Evolutionary conservation across 2,113 vertebrate genomes (phyloP).

Genomic region (Chelonoidis abingdonii): DNA sequence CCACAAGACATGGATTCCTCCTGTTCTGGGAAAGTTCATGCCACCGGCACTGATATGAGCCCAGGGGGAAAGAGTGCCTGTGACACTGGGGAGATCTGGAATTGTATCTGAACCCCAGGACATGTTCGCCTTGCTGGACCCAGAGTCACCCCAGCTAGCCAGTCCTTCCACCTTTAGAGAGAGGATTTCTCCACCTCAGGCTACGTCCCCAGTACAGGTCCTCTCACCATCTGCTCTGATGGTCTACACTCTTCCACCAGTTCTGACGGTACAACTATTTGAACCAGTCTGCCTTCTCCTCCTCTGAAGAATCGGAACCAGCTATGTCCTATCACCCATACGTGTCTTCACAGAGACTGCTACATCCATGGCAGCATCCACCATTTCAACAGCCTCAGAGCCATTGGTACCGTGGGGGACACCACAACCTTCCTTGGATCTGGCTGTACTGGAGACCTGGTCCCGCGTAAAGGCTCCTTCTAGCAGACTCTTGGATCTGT

Average conservation of each 20-base stretch:
- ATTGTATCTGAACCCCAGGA: neutral
- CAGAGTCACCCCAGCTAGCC: neutral
- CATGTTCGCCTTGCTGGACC: neutral
- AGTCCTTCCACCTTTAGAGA: neutral
- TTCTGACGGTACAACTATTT: too few species aligned
- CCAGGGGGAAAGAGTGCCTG: neutral
- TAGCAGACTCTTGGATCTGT: neutral
- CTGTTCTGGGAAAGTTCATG: neutral
- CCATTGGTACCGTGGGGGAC: too few species aligned
- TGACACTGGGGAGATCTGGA: neutral
- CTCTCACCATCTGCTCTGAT: neutral
- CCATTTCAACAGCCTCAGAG: too few species aligned
- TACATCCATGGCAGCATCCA: too few species aligned
- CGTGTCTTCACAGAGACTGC: too few species aligned
- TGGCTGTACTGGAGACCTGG: too few species aligned
- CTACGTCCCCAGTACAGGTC: neutral
- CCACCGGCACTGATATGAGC: neutral
- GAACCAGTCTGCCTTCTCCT: too few species aligned
- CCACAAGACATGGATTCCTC: neutral
- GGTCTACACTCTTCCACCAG: too few species aligned
- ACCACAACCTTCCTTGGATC: too few species aligned
- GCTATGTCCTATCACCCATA: too few species aligned
- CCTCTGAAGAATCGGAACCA: too few species aligned
- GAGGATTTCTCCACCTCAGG: neutral
- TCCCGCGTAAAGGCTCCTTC: too few species aligned